Conservation (phyloP, 2,113 vertebrate genomes). For the Cyanoderma ruficeps region DNA sequence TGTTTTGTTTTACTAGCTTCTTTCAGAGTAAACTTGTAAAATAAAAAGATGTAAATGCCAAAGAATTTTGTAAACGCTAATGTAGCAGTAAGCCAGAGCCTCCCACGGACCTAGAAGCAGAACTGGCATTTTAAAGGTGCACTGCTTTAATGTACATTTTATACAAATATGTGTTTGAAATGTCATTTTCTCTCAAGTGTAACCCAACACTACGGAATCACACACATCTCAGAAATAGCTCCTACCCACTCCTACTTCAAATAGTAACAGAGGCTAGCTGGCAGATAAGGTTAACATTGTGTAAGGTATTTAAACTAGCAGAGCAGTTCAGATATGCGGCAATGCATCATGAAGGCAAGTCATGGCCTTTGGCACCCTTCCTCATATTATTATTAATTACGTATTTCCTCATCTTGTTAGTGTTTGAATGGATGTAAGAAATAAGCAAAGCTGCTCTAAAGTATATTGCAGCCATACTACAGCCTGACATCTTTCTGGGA, state of each 20-base stretch:
- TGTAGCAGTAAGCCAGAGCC: constrained; percentile 32
- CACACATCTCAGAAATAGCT: not conserved
- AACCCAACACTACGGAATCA: constrained; percentile 6
- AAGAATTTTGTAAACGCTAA: constrained; percentile 61
- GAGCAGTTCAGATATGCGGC: constrained; percentile 11
- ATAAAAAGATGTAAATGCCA: constrained; percentile 55
- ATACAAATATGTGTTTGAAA: not conserved
- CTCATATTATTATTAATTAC: constrained; percentile 23
- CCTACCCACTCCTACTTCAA: not conserved
- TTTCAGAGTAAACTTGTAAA: constrained; percentile 68
- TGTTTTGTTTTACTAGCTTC: constrained; percentile 62
- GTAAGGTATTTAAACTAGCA: constrained; percentile 1
- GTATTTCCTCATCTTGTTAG: constrained; percentile 23
- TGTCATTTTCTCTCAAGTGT: constrained; percentile 3
- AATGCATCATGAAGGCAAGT: not conserved
- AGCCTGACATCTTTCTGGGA: not conserved
- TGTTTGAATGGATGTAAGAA: constrained; percentile 5
- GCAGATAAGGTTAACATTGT: constrained; percentile 17
- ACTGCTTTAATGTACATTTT: not conserved
- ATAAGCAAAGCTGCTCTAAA: constrained; percentile 4
- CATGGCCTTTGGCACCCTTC: not conserved
- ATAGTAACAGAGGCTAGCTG: not conserved
- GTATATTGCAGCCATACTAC: not conserved
- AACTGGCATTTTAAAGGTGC: constrained; percentile 26
- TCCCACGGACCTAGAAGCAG: constrained; percentile 22